Evolutionary conservation across 2,113 vertebrate species (phyloP).

Genomic region (Bungarus multicinctus): DNA sequence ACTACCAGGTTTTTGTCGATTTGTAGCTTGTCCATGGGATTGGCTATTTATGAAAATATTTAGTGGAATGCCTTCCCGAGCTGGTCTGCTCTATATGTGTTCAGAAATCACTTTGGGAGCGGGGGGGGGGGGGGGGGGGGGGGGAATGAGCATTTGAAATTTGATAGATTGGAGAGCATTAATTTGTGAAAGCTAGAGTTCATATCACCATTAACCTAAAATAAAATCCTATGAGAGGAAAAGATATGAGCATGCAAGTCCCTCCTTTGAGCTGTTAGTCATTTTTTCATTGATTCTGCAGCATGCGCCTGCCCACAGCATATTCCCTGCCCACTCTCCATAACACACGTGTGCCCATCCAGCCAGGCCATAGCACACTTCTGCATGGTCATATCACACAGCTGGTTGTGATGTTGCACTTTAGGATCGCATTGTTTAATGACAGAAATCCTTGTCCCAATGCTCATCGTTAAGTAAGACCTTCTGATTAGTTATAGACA

Average conservation of each 20-base stretch:
- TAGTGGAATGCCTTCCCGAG: neutral
- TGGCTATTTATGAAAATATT: neutral
- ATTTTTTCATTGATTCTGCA: neutral
- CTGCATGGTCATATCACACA: neutral
- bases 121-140: no score
- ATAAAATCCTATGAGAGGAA: neutral
- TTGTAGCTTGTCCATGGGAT: fast-evolving
- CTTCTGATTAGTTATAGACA: neutral
- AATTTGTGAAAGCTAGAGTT: neutral
- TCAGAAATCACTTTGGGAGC: neutral
- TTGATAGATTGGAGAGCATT: neutral
- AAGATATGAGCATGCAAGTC: neutral
- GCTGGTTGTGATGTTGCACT: neutral
- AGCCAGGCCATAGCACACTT: neutral
- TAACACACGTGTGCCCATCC: neutral
- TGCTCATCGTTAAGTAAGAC: neutral
- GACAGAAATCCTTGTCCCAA: neutral
- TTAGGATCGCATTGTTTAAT: neutral
- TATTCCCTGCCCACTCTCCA: neutral
- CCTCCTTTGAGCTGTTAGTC: neutral
- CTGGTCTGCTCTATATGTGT: neutral
- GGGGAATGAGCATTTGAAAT: neutral
- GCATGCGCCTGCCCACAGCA: neutral
- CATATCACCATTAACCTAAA: neutral
- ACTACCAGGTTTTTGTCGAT: neutral